Conservation (phyloP, 2,888 invertebrate genomes). For the Tipula helvola region DNA sequence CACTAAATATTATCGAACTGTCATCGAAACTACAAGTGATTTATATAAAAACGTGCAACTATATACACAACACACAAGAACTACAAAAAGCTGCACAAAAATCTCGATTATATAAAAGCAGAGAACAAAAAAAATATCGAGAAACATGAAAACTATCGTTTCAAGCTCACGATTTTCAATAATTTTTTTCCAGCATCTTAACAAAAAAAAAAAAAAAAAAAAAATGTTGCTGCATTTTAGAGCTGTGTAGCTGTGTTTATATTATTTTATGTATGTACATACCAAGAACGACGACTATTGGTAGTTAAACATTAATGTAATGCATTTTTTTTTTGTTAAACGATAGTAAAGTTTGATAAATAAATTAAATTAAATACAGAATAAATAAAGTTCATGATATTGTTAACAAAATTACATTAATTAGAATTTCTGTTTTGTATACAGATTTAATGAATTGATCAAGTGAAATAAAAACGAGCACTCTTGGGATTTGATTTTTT, state of each 20-base stretch:
- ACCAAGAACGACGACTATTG: not conserved
- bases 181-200: not conserved
- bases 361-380: constrained; percentile 4
- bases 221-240: not conserved
- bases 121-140: not conserved
- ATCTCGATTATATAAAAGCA: not conserved
- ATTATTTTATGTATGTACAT: not conserved
- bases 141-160: not conserved
- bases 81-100: not conserved
- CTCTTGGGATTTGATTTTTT: not conserved
- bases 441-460: constrained; percentile 4
- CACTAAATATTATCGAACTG: constrained; percentile 4
- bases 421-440: not conserved
- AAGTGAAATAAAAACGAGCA: not conserved
- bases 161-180: not conserved
- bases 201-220: not conserved
- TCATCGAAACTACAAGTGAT: constrained; percentile 4
- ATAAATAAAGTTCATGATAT: constrained; percentile 4
- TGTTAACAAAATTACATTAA: not conserved
- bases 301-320: constrained; percentile 4
- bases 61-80: not conserved
- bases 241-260: not conserved
- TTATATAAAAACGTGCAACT: constrained; percentile 4
- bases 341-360: not conserved
- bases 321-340: not conserved